These are phyloP conservation scores for Ethmia dodecea DNA, from an alignment of 2,888 invertebrate species.

Conservation along the genomic window DNA sequence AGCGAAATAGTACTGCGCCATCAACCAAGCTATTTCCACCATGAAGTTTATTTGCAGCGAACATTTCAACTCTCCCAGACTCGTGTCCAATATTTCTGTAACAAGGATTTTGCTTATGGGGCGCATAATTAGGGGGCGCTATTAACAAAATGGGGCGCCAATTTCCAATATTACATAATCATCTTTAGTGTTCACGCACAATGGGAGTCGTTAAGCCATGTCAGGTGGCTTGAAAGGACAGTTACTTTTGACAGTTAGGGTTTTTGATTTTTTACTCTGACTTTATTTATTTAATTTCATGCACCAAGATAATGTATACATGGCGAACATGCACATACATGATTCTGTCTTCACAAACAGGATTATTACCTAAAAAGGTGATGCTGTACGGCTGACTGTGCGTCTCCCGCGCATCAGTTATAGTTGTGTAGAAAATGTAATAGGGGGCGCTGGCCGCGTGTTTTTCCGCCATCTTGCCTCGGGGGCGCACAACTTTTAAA, in stretches of 20 bases:
- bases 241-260: no score
- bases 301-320: no score
- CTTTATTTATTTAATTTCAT: no score
- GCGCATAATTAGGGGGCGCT: no score
- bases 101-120: no score
- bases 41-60: slow-evolving; percentile 95
- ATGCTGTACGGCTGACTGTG: slow-evolving; percentile 81
- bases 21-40: slow-evolving; percentile 93
- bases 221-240: no score
- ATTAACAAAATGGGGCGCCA: no score
- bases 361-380: slow-evolving; percentile 79
- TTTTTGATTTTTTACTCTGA: no score
- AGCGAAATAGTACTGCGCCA: slow-evolving; percentile 89
- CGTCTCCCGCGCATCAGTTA: slow-evolving; percentile 80
- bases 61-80: slow-evolving; percentile 84
- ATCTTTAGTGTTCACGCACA: no score
- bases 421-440: slow-evolving; percentile 85
- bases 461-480: slow-evolving; percentile 81
- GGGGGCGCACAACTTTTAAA: slow-evolving; percentile 75
- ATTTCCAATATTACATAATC: no score
- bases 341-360: background rate
- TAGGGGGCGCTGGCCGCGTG: slow-evolving; percentile 83
- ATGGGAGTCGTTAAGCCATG: no score
- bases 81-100: slow-evolving; percentile 86
- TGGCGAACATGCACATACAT: no score